Percentiles rank a stretch among this genome's conserved stretches.
These are phyloP conservation scores for Irena cyanogastra DNA, from an alignment of 2,113 vertebrate species.

Conservation along the genomic window DNA sequence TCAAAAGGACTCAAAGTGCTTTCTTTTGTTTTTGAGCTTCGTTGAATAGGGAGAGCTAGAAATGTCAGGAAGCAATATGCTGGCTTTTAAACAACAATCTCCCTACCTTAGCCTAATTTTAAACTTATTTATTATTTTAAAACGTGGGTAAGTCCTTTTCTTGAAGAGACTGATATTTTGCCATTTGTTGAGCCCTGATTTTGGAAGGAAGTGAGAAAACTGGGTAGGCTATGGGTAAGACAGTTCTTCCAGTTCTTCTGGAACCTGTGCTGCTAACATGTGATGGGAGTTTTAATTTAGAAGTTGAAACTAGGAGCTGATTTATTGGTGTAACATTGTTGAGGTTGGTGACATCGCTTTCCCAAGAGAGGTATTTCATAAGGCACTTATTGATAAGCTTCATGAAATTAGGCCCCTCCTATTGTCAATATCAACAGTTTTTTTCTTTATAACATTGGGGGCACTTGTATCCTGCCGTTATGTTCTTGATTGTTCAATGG, in stretches of 20 bases:
- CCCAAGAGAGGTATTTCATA: background rate
- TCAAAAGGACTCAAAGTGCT: too few relatives aligned
- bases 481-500: background rate
- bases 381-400: background rate
- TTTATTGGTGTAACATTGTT: background rate
- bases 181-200: background rate
- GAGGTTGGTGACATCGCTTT: background rate
- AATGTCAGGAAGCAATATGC: background rate
- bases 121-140: background rate
- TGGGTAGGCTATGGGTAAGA: background rate
- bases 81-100: background rate
- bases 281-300: background rate
- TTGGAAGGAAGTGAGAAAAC: background rate
- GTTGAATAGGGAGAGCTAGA: background rate
- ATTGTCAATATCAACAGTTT: background rate
- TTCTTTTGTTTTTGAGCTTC: slow-evolving; percentile 9
- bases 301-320: background rate
- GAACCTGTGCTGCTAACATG: background rate
- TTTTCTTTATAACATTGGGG: background rate
- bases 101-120: background rate
- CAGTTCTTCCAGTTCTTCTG: background rate
- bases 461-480: background rate
- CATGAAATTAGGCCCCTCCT: background rate
- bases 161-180: background rate
- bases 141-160: background rate